Evolutionary conservation across 2,888 invertebrate genomes (phyloP), one percentile per base, ranked within the genome.

Genomic region (Pseudococcus jackbeardsleyi): DNA sequence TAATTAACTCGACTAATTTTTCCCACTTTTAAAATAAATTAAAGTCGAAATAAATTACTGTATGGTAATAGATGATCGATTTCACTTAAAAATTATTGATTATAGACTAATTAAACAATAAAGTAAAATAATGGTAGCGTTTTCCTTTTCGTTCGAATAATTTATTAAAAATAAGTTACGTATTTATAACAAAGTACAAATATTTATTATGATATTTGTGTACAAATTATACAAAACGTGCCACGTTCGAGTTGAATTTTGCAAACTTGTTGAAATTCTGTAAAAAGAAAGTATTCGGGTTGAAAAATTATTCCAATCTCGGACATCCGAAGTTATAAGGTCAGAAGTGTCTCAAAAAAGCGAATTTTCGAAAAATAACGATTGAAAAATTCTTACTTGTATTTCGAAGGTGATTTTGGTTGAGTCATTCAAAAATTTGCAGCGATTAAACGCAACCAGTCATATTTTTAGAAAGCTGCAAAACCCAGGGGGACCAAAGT

Each of bases 141-240:
- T 82, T 19, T 26, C 33, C 39, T 26, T 33, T 33, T 72, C 33
- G 26, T 72, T 72, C 33, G 33, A 82, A 79, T 79, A 79, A 79
- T 79, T 79, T 79, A 79, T 79, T 79, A 79, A 79, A 79, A 79
- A 79, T 79, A 79, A 79, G 79, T 79, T 79, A 42, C 42, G 8
- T 46, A 82, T 82, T 72, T 72, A 82, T 82, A 82, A 82, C 42
- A 46, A 82, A 82, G 46, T 82, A 82, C 79, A 82, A 82, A 82
- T 82, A 46, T 82, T 82, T 11, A 46, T 46, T 46, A 82, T 64
- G 59, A 19, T 59, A 59, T 79, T 19, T 82, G 79, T 82, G 79
- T 82, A 82, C 79, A 82, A 82, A 82, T 82, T 82, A 82, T 82
- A 82, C 79, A 82, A 82, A 82, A 82, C 46, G 19, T 46, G 79